Conservation (phyloP, 2,113 vertebrate species). For the Rhegmatorhina hoffmannsi region DNA sequence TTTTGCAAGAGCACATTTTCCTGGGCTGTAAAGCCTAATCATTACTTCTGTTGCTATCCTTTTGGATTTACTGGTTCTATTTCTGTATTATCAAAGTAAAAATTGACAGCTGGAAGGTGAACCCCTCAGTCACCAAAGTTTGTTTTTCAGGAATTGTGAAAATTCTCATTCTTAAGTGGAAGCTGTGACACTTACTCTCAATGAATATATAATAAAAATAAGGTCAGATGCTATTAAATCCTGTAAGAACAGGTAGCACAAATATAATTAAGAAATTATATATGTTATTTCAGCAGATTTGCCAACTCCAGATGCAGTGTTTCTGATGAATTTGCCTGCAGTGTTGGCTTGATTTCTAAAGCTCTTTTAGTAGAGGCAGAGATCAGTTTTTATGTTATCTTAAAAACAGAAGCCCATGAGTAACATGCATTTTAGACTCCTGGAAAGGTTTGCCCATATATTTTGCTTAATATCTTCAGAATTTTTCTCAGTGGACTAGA, state of each 20-base stretch:
- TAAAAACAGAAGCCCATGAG: not conserved
- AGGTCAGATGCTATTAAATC: constrained; percentile 28
- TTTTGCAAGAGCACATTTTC: not conserved
- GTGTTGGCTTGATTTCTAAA: constrained; percentile 6
- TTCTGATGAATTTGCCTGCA: constrained; percentile 8
- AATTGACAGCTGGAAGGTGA: not conserved
- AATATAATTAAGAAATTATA: constrained; percentile 7
- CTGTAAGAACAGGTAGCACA: constrained; percentile 8
- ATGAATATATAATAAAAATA: constrained; percentile 26
- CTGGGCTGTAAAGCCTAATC: not conserved
- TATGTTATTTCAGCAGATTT: constrained; percentile 17
- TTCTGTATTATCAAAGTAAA: not conserved
- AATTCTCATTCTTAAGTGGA: not conserved
- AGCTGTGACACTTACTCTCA: constrained; percentile 1
- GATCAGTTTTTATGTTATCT: not conserved
- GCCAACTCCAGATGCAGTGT: not conserved
- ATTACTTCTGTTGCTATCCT: not conserved
- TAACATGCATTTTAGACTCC: not conserved
- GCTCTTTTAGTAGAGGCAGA: not conserved
- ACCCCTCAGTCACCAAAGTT: not conserved
- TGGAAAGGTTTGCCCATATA: not conserved
- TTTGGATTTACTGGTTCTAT: not conserved
- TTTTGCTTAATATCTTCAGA: not conserved
- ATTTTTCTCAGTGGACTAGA: not conserved
- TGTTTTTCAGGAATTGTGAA: not conserved